Evolutionary conservation across 2,113 vertebrate species (phyloP).

Genomic region (Abramis brama): DNA sequence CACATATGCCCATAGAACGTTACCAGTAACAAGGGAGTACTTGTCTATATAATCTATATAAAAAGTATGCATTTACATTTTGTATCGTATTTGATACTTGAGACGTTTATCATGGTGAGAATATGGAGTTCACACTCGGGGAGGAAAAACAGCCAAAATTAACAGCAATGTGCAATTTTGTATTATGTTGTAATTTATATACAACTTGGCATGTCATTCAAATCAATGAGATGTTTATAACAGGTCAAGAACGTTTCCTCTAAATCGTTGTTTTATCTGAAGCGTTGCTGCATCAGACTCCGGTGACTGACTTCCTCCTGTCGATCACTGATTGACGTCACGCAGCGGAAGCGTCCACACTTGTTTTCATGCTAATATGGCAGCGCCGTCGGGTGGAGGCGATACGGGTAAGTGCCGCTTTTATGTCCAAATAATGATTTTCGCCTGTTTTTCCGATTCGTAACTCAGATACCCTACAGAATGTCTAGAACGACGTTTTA

Average conservation of each 20-base stretch:
- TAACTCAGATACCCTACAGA: neutral
- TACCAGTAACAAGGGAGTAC: no score
- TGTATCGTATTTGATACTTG: neutral
- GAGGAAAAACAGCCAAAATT: neutral
- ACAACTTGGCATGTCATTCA: neutral
- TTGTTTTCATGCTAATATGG: slow-evolving; percentile 70
- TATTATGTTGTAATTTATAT: neutral
- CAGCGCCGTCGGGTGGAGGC: slow-evolving; percentile 67
- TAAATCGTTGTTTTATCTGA: neutral
- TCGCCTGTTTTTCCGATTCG: neutral
- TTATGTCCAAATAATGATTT: neutral
- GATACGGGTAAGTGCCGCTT: slow-evolving; percentile 63
- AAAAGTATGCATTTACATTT: neutral
- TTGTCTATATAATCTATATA: neutral
- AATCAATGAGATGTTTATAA: no score
- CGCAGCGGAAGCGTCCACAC: slow-evolving; percentile 55
- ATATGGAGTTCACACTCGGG: neutral
- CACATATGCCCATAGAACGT: no score
- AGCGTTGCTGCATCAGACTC: neutral
- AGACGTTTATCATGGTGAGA: neutral
- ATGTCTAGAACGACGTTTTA: fast-evolving
- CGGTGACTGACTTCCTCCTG: slow-evolving; percentile 13
- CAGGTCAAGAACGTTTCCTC: neutral
- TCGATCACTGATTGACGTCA: slow-evolving; percentile 25
- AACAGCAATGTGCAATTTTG: neutral